Conservation (phyloP, 1,140 invertebrate genomes). For the Cepaea nemoralis region DNA sequence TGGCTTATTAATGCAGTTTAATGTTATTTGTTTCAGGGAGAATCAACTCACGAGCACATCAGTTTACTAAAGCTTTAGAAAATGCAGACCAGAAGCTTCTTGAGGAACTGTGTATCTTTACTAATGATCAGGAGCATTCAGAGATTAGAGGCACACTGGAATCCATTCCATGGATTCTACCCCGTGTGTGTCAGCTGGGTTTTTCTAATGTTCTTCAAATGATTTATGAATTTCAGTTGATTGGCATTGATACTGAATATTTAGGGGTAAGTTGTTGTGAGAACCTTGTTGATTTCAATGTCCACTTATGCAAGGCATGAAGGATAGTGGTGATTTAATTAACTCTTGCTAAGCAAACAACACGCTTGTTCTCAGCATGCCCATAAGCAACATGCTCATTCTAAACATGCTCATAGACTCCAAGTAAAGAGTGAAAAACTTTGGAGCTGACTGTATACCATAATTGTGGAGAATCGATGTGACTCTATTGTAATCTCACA, state of each 20-base stretch:
- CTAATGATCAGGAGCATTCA: background rate
- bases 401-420: too few species aligned
- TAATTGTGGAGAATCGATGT: too few species aligned
- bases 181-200: constrained; percentile 5
- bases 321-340: background rate
- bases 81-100: background rate
- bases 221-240: background rate
- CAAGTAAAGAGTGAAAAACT: too few species aligned
- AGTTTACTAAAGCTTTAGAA: background rate
- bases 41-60: background rate
- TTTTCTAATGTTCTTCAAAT: background rate
- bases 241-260: background rate
- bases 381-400: too few species aligned
- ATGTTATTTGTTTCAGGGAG: background rate
- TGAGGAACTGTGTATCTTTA: background rate
- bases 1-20: background rate
- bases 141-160: background rate
- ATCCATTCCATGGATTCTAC: background rate
- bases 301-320: background rate
- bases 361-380: too few species aligned
- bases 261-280: background rate
- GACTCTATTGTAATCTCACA: too few species aligned
- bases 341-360: background rate
- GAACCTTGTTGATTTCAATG: background rate
- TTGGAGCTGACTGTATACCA: too few species aligned